Conservation (phyloP, 1,140 invertebrate genomes). For the Drosophila punjabiensis region DNA sequence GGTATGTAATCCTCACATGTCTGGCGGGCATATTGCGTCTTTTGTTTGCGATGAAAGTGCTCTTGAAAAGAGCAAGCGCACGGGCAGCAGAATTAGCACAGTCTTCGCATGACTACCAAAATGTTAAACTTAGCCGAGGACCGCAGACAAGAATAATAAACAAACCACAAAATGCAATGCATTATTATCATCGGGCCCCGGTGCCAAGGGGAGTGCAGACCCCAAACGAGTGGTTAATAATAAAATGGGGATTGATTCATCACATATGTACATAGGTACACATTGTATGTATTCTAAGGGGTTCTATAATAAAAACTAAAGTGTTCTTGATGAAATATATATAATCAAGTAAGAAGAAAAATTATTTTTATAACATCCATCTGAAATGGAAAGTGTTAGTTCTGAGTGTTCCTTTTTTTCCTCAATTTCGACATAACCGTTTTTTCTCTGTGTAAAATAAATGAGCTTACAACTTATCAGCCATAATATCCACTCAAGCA, state of each 20-base stretch:
- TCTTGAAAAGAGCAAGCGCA: constrained; percentile 31
- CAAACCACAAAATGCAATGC: constrained; percentile 37
- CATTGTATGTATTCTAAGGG: background rate
- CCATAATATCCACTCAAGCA: background rate
- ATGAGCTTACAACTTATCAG: constrained; percentile 5
- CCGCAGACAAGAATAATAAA: constrained; percentile 49
- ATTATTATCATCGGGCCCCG: background rate
- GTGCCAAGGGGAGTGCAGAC: background rate
- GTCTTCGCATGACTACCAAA: constrained; percentile 38
- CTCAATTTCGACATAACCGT: background rate
- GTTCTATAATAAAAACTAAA: constrained; percentile 1
- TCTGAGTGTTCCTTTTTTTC: background rate
- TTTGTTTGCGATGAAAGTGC: constrained; percentile 39
- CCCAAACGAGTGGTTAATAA: constrained; percentile 27
- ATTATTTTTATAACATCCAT: background rate
- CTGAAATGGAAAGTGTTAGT: constrained; percentile 10
- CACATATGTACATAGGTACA: background rate
- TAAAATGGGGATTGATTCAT: constrained; percentile 25
- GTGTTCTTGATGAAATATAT: background rate
- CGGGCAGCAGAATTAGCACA: constrained; percentile 24
- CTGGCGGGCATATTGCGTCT: constrained; percentile 37
- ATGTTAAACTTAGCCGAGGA: constrained; percentile 46
- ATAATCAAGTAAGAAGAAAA: background rate
- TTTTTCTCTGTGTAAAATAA: background rate
- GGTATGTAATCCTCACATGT: constrained; percentile 39